Base-by-base conservation (phyloP, 2,797 vertebrate species). In the Epinephelus coioides region DNA sequence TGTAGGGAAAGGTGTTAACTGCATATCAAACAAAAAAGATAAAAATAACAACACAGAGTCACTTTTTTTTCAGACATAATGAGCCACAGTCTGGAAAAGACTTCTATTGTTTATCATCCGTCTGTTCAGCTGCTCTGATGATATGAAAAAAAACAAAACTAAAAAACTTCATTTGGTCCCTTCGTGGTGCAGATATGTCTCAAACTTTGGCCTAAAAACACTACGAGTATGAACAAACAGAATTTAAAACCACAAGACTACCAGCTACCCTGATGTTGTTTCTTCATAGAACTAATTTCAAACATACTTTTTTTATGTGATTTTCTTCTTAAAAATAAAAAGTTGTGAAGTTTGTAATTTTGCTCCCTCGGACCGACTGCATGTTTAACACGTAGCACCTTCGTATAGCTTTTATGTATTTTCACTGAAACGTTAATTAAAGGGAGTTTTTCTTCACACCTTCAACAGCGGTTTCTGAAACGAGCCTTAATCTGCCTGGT, bases 141-240 rank as follows among this genome's bases (percentile, higher is more conserved):
- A 86, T 55, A 71, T 69, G 79, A 83, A 88, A 78, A 40, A 43
- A 43, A 34, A 23, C 7, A 2, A 34, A 56, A 74, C 63, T 77
- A 76, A 1, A 89, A 88, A 83, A 85, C 57, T n/a, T 54, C 10
- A 54, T 90, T 93, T 94, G 90, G 92, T 93, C 91, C 88, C 85
- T 86, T 86, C 69, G 8, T 61, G 69, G 53, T 76, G 73, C 55
- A 64, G 75, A 71, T 55, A 57, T 47, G 67, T 87, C 59, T 84
- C 43, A 21, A 73, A 74, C 78, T 86, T 85, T 88, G 83, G 86
- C 84, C 79, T 46, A 18, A 76, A 76, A 80, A 84, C 65, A 76
- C 49, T 4, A 69, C 63, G 3, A 50, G 34, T 55, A 69, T 66
- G 51, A 78, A 89, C 63, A 75, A 34, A 88, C 68, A 55, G 72